phyloP scores from a whole-genome alignment of 2,888 invertebrate species.

The Dysmachus trigonus region DNA sequence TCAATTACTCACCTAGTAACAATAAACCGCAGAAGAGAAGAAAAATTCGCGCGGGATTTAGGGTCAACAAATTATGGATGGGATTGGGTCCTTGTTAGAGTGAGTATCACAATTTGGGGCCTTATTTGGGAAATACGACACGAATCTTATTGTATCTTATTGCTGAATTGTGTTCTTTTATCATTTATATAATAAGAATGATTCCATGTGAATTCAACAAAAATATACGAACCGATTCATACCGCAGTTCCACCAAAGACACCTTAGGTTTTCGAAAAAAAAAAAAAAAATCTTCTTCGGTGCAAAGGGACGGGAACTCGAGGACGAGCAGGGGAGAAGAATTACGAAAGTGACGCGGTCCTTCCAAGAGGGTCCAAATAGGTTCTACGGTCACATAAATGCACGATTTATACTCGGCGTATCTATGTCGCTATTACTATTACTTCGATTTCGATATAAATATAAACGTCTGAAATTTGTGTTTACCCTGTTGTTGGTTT shows the following conservation, averaged over 20 bases:
- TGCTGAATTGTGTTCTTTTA: neutral
- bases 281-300: neutral
- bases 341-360: neutral
- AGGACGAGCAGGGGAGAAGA: neutral
- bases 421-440: neutral
- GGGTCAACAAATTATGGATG: neutral
- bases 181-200: too few relatives aligned
- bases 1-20: slow-evolving; percentile 41
- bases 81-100: neutral
- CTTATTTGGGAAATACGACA: neutral
- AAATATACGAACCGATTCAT: too few relatives aligned
- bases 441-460: slow-evolving; percentile 31
- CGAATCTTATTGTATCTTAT: neutral
- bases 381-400: neutral
- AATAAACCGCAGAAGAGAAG: neutral
- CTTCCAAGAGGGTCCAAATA: neutral
- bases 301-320: neutral
- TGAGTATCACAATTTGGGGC: neutral
- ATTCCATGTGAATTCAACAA: too few relatives aligned
- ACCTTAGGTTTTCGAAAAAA: neutral
- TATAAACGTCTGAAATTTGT: slow-evolving; percentile 39
- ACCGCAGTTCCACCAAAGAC: too few relatives aligned
- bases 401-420: slow-evolving; percentile 3
- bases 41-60: neutral
- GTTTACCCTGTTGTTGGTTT: slow-evolving; percentile 37